Evolutionary conservation across 1,140 invertebrate species (phyloP), one percentile per base, ranked within the genome.

Genomic region (Megathymus violae): DNA sequence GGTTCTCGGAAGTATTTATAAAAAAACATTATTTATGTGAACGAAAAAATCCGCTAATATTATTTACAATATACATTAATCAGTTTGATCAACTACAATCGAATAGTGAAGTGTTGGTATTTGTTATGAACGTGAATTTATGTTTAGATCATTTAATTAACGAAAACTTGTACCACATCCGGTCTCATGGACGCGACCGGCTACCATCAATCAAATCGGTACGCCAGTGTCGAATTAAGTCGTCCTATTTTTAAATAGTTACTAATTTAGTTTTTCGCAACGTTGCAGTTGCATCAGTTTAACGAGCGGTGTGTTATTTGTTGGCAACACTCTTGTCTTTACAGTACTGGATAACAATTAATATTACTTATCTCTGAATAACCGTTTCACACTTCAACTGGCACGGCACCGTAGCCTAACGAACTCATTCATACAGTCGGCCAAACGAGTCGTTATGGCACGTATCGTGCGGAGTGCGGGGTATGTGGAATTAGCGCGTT

Each of bases 341-440:
- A 79, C 77, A 79, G 73, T 70, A 71, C 63, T 67, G 64, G 64
- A 74, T 74, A 73, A 74, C 70, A 85, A 85, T 85, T 89, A 85
- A 85, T 86, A 83, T 84, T 85, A 82, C 81, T 87, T 85, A 82
- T 82, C 66, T 56, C 51, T 22, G 66, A 75, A 80, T 82, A 74
- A 78, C 76, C 58, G 76, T 74, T 79, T 81, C 62, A 81, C 74
- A 79, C 69, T 60, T 76, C 69, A 78, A 69, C 85, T 82, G 67
- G 73, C 47, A 68, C 74, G 78, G n/a, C n/a, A n/a, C n/a, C n/a
- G n/a, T n/a, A n/a, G n/a, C n/a, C n/a, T n/a, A n/a, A n/a, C n/a
- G n/a, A n/a, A n/a, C n/a, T n/a, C n/a, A n/a, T n/a, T n/a, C n/a
- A n/a, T n/a, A n/a, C n/a, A n/a, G n/a, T n/a, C n/a, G n/a, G n/a